Base-by-base conservation (phyloP, 2,888 invertebrate species). In the Eupithecia exiguata region DNA sequence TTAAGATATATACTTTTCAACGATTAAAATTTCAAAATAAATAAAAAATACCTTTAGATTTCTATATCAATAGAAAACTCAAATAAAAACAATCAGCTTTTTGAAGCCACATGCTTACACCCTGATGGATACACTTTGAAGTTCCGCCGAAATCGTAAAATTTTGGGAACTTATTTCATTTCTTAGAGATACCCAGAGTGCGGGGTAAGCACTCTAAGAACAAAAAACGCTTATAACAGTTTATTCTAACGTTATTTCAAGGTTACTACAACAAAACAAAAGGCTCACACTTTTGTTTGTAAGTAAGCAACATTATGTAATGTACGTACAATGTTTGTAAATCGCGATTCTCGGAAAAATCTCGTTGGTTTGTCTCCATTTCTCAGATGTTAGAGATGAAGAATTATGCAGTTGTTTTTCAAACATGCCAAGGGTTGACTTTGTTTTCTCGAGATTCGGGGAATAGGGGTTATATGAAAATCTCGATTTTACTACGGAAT, bases 341-440 rank as follows among this genome's bases (percentile, higher is more conserved):
- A 10, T 53, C 12, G 53, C 25, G 25, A 21, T 58, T 25, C 58
- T 21, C 14, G 21, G 12, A 66, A 66, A 21, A 43, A 40, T 66
- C 40, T 66, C 25, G 18, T 38, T n/a, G 66, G 6, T 69, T 14
- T 66, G 66, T 66, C 16, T 66, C 38, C 66, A 66, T 66, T 66
- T 66, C 66, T 66, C 40, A 66, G 43, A 66, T 66, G 25, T 66
- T 66, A 14, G 25, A 66, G 66, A 66, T 40, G 66, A 43, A 25
- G n/a, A 21, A n/a, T 6, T 21, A 14, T 25, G 65, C n/a, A 53
- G 10, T 38, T 36, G 38, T 65, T 66, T 43, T 38, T 25, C 25
- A 66, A 66, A 66, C 66, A 66, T 40, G 40, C 40, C 21, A 25
- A 66, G 62, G 0, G 25, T 25, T 66, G 0, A 38, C 40, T 12